A percentile compares a stretch with the other conserved stretches of the same genome.
Evolutionary conservation across 2,113 vertebrate species (phyloP).

Genomic region (Onychostruthus taczanowskii): DNA sequence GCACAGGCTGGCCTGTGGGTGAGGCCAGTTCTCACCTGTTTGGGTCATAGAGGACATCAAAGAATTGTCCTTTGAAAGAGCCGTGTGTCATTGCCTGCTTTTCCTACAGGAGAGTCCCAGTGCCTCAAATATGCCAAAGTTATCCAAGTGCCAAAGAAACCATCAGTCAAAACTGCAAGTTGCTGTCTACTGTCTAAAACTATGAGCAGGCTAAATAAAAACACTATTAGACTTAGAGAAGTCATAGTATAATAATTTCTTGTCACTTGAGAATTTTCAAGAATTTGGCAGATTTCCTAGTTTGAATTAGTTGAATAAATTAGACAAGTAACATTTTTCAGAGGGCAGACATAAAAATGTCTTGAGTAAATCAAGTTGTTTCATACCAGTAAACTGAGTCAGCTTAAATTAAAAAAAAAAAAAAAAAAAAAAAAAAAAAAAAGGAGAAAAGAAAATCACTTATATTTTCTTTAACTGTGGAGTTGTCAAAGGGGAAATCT

Average conservation of each 20-base stretch:
- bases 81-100: neutral
- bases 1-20: neutral
- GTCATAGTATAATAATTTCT: neutral
- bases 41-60: neutral
- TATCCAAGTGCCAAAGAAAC: neutral
- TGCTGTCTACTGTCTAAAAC: neutral
- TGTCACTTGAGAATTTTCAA: slow-evolving; percentile 10
- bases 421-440: neutral
- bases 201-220: neutral
- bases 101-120: neutral
- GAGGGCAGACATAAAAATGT: slow-evolving; percentile 10
- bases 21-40: neutral
- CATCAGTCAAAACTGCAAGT: neutral
- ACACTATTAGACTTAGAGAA: neutral
- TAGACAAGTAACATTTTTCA: slow-evolving; percentile 30
- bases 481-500: neutral
- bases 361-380: slow-evolving; percentile 2
- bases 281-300: slow-evolving; percentile 40
- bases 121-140: neutral
- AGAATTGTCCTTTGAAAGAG: neutral
- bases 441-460: neutral
- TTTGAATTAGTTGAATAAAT: slow-evolving; percentile 34
- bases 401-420: neutral
- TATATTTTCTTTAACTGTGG: neutral
- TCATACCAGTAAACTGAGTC: neutral